Conservation (phyloP, 2,888 invertebrate genomes). For the Rambutsinella grinnellia region DNA sequence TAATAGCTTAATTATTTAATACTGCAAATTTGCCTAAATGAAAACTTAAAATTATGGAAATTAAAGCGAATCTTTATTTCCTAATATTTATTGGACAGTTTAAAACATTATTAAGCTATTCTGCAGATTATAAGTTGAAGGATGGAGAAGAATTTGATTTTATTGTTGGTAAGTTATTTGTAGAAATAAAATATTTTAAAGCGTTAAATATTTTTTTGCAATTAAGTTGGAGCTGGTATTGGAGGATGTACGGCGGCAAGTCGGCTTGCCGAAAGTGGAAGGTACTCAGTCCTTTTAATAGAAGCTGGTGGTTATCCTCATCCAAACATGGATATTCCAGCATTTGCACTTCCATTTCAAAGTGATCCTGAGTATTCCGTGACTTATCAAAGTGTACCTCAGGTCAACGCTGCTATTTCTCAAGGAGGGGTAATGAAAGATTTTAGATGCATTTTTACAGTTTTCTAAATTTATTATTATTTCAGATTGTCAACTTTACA, state of each 20-base stretch:
- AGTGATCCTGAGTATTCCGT: neutral
- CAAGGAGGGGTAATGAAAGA: neutral
- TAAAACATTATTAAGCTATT: too few species aligned
- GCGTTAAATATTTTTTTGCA: neutral
- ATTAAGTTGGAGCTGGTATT: slow-evolving; percentile 23
- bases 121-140: neutral
- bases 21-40: too few species aligned
- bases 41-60: too few species aligned
- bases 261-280: slow-evolving; percentile 1
- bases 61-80: too few species aligned
- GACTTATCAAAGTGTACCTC: neutral
- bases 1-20: too few species aligned
- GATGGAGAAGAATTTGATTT: neutral
- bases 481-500: neutral
- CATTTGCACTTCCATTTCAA: neutral
- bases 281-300: slow-evolving; percentile 7
- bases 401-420: neutral
- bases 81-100: too few species aligned
- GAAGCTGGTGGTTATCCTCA: slow-evolving; percentile 17
- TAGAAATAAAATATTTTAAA: neutral
- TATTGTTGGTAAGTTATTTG: neutral
- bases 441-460: too few species aligned
- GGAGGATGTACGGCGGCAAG: neutral
- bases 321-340: slow-evolving; percentile 7
- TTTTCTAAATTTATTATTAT: neutral